Evolutionary conservation across 2,888 invertebrate genomes (phyloP), one percentile per base, ranked within the genome.

Genomic region (Perithous albicinctus): DNA sequence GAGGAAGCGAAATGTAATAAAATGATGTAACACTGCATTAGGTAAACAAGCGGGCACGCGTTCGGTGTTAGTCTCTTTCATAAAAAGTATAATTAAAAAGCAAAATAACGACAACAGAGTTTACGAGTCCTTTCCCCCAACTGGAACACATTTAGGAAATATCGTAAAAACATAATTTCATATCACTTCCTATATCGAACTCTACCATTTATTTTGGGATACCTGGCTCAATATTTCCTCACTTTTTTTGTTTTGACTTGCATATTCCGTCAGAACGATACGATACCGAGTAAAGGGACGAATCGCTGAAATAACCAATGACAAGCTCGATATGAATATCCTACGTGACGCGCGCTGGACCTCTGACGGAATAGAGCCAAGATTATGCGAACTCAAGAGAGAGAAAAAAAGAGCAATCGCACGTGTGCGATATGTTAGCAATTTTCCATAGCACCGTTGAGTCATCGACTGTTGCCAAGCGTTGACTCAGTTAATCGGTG

Each of bases 401-500:
- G n/a, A n/a, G n/a, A n/a, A n/a, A n/a, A n/a, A 20, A 2, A 48
- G 38, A 69, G 29, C 15, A 70, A 32, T 56, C 72, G 29, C 43
- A 32, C 59, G 43, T 43, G 72, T 43, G 15, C 43, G 26, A 12
- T 18, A 10, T 56, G 72, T 43, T 59, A 59, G 29, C 15, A 18
- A 72, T 72, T 72, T 43, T 59, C 51, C 35, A 72, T 29, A 18
- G 43, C 26, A 29, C 15, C 7, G 43, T n/a, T 72, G 72, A 72
- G 18, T 72, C 72, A 72, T 72, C 46, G 72, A 66, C 43, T 29
- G 73, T 70, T 70, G 18, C 12, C 32, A 59, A 72, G 38, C 35
- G 29, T 48, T 61, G 78, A 59, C 61, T 73, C 67, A 73, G 61
- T 78, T 67, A 64, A 72, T 64, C 66, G 46, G 61, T 73, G 73